Evolutionary conservation across 2,113 vertebrate species (phyloP), one percentile per base, ranked within the genome.

Genomic region (Pteronura brasiliensis): DNA sequence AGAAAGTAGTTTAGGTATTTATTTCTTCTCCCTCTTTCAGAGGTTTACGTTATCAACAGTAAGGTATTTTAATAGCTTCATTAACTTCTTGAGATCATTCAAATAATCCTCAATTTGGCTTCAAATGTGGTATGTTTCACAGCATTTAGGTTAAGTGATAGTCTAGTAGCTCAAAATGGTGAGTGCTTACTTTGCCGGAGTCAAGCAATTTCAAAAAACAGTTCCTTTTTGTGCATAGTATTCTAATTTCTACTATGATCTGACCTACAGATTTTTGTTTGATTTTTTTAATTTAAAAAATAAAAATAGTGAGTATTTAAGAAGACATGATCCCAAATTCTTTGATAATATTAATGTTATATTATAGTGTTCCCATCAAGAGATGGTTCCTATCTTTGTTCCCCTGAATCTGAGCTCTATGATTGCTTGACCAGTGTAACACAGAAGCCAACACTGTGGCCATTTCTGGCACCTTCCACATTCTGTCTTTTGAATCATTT

Each of bases 31-130:
- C 39, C 83, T 97, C 49, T 74, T 88, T 76, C 63, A 92, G 31
- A 61, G 36, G 49, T 15, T 92, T 85, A 39, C 27, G 10, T 94
- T 91, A 96, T 86, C n/a, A 88, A 81, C 1, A 90, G 18, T 31
- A 85, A 96, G 52, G n/a, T 72, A 82, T 72, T 61, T 96, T 96
- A 97, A 81, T 34, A 67, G 39, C 47, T 39, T 44, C 27, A 59
- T 59, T 96, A 93, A 71, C 49, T 92, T 82, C 83, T 90, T 88
- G 10, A 80, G 49, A 47, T 47, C 23, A 79, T 76, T 77, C 47
- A 71, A 76, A n/a, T 79, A 96, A 80, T n/a, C 31, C 39, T 93
- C 65, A 39, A 2, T 77, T 65, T 85, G 67, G 42, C 25, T 97
- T 97, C 65, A 23, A 65, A 44, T 71, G 44, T 92, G 36, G 29